phyloP scores from a whole-genome alignment of 2,797 vertebrate genomes.

The Graptemys geographica region DNA sequence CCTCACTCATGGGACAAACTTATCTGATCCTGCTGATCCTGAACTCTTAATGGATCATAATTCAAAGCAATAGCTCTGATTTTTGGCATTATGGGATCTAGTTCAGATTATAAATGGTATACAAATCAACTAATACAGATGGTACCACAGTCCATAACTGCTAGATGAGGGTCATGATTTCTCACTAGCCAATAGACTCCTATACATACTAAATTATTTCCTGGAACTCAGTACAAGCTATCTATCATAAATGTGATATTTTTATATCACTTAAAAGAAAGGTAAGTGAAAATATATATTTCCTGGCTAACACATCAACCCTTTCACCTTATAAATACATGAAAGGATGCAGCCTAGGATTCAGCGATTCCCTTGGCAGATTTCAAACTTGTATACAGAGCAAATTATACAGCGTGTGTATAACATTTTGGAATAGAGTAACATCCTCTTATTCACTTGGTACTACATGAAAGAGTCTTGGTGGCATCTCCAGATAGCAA shows the following conservation, averaged over 20 bases:
- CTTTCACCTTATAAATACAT: neutral
- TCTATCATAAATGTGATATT: constrained; percentile 60
- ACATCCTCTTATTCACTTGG: neutral
- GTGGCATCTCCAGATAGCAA: neutral
- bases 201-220: constrained; percentile 84
- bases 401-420: neutral
- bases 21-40: constrained; percentile 40
- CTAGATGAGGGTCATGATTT: constrained; percentile 87
- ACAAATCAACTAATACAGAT: constrained; percentile 90
- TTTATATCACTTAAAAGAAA: constrained; percentile 44
- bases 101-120: constrained; percentile 90
- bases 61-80: constrained; percentile 82
- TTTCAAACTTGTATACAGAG: neutral
- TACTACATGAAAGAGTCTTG: neutral
- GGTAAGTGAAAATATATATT: neutral
- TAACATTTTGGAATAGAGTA: neutral
- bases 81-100: constrained; percentile 89
- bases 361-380: neutral
- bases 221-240: constrained; percentile 73
- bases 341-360: neutral
- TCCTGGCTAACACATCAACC: neutral
- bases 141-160: constrained; percentile 84
- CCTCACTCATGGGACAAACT: constrained; percentile 50
- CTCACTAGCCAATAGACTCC: constrained; percentile 85
- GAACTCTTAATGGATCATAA: constrained; percentile 79